Evolutionary conservation across 2,113 vertebrate genomes (phyloP).

Genomic region (Chloebia gouldiae): DNA sequence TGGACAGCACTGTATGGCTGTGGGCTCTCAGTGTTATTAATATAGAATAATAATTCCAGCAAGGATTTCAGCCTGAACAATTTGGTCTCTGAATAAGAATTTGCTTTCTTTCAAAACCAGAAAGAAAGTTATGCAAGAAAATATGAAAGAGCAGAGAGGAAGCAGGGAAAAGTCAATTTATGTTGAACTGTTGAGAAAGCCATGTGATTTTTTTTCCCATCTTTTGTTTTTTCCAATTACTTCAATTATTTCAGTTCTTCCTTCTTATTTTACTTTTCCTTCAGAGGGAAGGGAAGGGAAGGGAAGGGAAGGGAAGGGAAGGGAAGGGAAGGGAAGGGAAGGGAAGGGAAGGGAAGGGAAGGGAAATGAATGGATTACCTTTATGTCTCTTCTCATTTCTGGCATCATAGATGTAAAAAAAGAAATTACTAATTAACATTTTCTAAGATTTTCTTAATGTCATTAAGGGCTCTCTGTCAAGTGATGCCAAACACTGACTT

Average conservation of each 20-base stretch:
- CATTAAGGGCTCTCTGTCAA: not conserved
- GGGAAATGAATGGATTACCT: not conserved
- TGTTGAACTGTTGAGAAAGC: not conserved
- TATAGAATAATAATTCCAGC: not conserved
- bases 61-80: not conserved
- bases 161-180: not conserved
- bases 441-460: not conserved
- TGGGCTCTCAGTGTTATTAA: not conserved
- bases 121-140: not conserved
- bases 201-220: fast-evolving
- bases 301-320: too few relatives aligned
- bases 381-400: not conserved
- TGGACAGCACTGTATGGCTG: fast-evolving
- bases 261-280: not conserved
- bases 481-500: not conserved
- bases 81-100: not conserved
- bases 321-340: too few relatives aligned
- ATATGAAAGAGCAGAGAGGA: not conserved
- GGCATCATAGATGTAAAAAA: not conserved
- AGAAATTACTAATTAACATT: not conserved
- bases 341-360: not conserved
- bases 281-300: not conserved
- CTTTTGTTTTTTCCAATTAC: not conserved
- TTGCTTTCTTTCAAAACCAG: not conserved
- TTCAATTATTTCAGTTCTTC: not conserved